Evolutionary conservation across 1,140 invertebrate genomes (phyloP), one percentile per base, ranked within the genome.

Genomic region (Melipona quadrifasciata): DNA sequence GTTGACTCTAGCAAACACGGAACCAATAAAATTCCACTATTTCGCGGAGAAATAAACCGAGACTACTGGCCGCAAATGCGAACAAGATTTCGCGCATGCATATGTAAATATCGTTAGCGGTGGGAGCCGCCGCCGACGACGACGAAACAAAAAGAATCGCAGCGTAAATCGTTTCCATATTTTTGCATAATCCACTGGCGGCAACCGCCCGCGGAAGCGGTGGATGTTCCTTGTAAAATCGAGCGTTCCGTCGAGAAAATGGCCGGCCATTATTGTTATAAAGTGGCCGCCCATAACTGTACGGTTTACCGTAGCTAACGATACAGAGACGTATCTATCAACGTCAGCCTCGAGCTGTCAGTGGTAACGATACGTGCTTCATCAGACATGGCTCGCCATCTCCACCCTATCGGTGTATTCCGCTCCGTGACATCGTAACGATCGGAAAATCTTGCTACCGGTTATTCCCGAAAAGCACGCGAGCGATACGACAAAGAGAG

Each of bases 351-450:
- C 61, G 81, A 77, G 65, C 88, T 80, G 85, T 83, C 88, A 89
- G 87, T 89, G 70, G 88, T 89, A 89, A 89, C 88, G 88, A 83
- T 85, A 86, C 81, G 85, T 84, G 82, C 81, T 89, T 89, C 73
- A 17, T 65, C 64, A 65, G 64, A 65, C 87, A 61, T 64, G 83
- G 76, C 51, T 51, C 53, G 70, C 39, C 84, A 79, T 68, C 55
- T 71, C 24, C 64, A n/a, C 12, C 53, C 47, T 68, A n/a, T 34
- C 31, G 68, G 68, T 51, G 74, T 39, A 65, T 55, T 79, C 51
- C 61, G 72, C 71, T 58, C 68, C 68, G 85, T 80, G 82, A 83
- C 65, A 67, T 31, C n/a, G 57, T 71, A 64, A 75, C 39, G 76
- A 80, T 71, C 67, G 67, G 17, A 51, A 64, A 71, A 80, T 72